Conservation (phyloP, 2,888 invertebrate species). For the Macrophya alboannulata region DNA sequence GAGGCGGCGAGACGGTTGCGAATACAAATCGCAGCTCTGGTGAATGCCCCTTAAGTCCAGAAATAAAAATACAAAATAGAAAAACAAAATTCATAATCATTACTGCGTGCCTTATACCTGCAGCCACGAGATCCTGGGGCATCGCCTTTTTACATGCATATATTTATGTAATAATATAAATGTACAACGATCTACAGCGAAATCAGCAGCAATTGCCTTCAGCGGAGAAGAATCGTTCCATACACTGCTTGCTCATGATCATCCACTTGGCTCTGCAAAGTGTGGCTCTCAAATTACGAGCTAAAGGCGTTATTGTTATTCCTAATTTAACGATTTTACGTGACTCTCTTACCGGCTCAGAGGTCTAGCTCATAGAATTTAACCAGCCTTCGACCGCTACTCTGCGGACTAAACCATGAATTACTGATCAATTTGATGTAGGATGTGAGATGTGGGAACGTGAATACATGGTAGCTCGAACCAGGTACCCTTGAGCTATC, state of each 20-base stretch:
- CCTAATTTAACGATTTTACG: conserved; percentile 52
- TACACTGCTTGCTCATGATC: neutral
- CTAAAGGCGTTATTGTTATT: conserved; percentile 52
- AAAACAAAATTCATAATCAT: conserved; percentile 64
- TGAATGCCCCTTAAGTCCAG: conserved; percentile 10
- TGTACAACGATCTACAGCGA: conserved; percentile 19
- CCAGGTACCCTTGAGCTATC: conserved; percentile 39
- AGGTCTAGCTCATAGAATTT: conserved; percentile 32
- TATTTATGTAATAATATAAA: conserved; percentile 11
- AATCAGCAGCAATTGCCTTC: neutral
- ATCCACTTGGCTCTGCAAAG: conserved; percentile 16
- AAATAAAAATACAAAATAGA: conserved; percentile 25
- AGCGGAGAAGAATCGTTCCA: neutral
- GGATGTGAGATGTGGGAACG: conserved; percentile 45
- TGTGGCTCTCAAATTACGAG: conserved; percentile 28
- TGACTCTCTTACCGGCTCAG: conserved; percentile 44
- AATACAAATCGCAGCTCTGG: conserved; percentile 66
- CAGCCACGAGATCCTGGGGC: conserved; percentile 22
- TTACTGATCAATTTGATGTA: conserved; percentile 51
- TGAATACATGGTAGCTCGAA: conserved; percentile 34
- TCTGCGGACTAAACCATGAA: conserved; percentile 30
- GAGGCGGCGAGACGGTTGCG: conserved; percentile 60
- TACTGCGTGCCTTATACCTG: conserved; percentile 18
- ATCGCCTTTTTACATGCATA: neutral
- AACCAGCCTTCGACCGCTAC: conserved; percentile 37